These are phyloP conservation scores for Gymnoscopelus braueri DNA, from an alignment of 2,797 vertebrate species.

Conservation along the genomic window DNA sequence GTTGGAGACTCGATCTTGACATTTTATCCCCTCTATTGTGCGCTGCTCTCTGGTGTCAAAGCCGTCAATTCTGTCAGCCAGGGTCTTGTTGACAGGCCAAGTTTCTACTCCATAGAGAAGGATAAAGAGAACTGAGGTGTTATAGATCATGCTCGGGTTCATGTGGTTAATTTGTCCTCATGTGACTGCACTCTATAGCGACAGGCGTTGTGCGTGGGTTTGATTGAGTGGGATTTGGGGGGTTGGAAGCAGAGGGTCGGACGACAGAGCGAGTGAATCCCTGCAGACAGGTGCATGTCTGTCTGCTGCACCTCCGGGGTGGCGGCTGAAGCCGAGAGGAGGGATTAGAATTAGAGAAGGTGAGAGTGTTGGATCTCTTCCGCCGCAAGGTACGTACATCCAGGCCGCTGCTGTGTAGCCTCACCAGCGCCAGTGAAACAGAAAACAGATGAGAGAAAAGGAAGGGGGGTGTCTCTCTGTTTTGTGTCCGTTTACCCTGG, in stretches of 20 bases:
- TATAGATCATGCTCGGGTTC: too few relatives aligned
- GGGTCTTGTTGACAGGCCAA: too few relatives aligned
- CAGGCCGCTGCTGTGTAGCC: conserved; percentile 75
- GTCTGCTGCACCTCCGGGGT: conserved; percentile 69
- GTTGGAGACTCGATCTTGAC: too few relatives aligned
- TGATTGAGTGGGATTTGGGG: neutral
- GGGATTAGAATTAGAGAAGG: conserved; percentile 59
- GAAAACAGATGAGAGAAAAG: conserved; percentile 75
- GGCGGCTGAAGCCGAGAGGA: conserved; percentile 51
- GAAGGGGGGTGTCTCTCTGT: conserved; percentile 54
- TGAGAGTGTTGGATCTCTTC: conserved; percentile 61
- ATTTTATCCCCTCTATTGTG: too few relatives aligned
- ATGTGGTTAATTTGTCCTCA: too few relatives aligned
- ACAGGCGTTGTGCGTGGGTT: conserved; percentile 8
- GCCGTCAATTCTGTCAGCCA: too few relatives aligned
- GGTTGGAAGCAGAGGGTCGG: conserved; percentile 25
- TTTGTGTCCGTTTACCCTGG: conserved; percentile 71
- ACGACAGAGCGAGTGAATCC: conserved; percentile 41
- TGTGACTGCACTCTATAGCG: neutral
- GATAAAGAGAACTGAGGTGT: too few relatives aligned
- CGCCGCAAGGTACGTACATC: conserved; percentile 45
- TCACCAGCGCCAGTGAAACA: conserved; percentile 68
- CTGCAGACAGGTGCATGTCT: conserved; percentile 63
- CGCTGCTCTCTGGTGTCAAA: too few relatives aligned
- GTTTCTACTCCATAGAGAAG: too few relatives aligned